A percentile compares a stretch with the other conserved stretches of the same genome.
Evolutionary conservation across 2,113 vertebrate genomes (phyloP).

Genomic region (Cephalopterus ornatus): DNA sequence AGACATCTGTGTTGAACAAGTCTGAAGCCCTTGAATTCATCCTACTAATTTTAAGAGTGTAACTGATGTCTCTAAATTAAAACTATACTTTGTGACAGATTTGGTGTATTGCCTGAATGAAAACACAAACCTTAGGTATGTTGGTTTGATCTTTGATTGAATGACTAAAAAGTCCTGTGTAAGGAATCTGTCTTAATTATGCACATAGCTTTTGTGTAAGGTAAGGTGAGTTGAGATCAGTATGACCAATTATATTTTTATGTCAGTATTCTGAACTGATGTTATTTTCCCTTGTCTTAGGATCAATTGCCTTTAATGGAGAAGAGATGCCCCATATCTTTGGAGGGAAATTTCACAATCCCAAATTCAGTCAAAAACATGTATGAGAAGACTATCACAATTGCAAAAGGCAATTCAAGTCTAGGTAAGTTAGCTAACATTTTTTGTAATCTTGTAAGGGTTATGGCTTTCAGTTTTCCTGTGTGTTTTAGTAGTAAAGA

Average conservation of each 20-base stretch:
- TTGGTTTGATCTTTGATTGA: background rate
- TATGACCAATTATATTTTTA: background rate
- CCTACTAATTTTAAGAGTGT: background rate
- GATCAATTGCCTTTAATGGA: slow-evolving; percentile 67
- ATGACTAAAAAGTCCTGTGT: background rate
- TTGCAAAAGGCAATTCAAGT: slow-evolving; percentile 95
- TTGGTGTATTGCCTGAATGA: background rate
- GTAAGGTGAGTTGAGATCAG: background rate
- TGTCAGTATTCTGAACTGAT: background rate
- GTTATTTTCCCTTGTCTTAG: slow-evolving; percentile 62
- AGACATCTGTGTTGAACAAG: background rate
- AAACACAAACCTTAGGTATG: background rate
- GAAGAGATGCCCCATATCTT: slow-evolving; percentile 53
- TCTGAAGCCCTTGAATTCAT: background rate
- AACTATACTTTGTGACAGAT: background rate
- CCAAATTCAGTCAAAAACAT: slow-evolving; percentile 64
- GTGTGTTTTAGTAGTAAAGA: background rate
- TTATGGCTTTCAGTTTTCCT: background rate
- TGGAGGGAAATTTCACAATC: slow-evolving; percentile 7
- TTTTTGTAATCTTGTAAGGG: background rate
- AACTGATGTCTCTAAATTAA: background rate
- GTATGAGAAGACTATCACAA: slow-evolving; percentile 88
- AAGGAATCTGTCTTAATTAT: background rate
- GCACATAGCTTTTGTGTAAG: background rate
- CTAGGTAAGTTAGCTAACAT: slow-evolving; percentile 79